Conservation (phyloP, 1,140 invertebrate genomes). For the Rhopalosiphum padi region DNA sequence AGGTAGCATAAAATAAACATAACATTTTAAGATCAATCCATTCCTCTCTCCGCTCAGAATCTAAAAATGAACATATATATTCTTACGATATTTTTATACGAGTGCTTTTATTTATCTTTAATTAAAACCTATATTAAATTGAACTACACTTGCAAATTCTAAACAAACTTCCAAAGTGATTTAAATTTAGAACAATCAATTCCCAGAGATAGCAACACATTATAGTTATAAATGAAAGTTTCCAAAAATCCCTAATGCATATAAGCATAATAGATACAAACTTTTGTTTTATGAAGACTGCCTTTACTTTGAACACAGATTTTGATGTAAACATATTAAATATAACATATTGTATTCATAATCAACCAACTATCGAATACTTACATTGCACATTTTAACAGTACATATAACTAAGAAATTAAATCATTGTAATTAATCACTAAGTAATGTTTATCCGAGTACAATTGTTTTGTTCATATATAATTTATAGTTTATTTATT, state of each 20-base stretch:
- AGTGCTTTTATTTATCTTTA: background rate
- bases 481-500: background rate
- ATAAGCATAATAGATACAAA: background rate
- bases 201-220: background rate
- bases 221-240: constrained; percentile 12
- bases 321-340: background rate
- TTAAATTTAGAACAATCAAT: constrained; percentile 5
- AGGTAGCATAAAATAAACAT: too few species aligned
- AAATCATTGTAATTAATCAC: background rate
- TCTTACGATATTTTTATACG: background rate
- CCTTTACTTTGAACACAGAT: background rate
- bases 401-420: background rate
- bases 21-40: too few species aligned
- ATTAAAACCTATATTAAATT: background rate
- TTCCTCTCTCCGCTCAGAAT: too few species aligned
- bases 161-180: background rate
- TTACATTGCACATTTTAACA: background rate
- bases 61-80: too few species aligned
- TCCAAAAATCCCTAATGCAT: background rate
- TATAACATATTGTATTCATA: background rate
- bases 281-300: background rate
- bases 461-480: background rate
- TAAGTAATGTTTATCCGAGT: background rate
- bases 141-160: background rate
- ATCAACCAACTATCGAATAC: background rate